A percentile compares a stretch with the other conserved stretches of the same genome.
These are phyloP conservation scores for Carassius auratus DNA, from an alignment of 2,113 vertebrate species.

Conservation along the genomic window DNA sequence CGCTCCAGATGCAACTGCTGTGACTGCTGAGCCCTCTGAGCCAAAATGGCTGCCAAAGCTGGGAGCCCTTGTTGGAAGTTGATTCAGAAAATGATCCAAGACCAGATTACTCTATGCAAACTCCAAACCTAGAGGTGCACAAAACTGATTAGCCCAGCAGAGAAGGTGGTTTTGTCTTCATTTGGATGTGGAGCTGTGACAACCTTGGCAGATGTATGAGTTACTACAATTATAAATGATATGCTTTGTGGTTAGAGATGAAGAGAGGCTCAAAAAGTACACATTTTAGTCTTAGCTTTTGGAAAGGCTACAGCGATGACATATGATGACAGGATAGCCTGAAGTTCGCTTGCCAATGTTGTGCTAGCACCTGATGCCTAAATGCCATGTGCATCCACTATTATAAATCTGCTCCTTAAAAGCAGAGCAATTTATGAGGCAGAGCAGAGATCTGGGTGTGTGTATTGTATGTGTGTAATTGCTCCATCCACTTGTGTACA, in stretches of 20 bases:
- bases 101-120: conserved; percentile 3
- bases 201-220: conserved; percentile 18
- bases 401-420: conserved; percentile 15
- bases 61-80: not conserved
- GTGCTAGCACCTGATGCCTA: conserved; percentile 19
- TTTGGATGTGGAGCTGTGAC: conserved; percentile 16
- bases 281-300: not conserved
- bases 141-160: not conserved
- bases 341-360: not conserved
- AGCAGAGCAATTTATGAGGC: not conserved
- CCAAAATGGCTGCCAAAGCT: conserved; percentile 37
- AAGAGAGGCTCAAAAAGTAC: not conserved
- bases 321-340: conserved; percentile 7
- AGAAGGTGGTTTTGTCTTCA: conserved; percentile 14
- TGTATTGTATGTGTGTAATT: conserved; percentile 63
- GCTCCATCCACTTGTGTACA: conserved; percentile 69
- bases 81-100: conserved; percentile 9
- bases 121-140: conserved; percentile 18
- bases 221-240: not conserved
- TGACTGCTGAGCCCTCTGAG: conserved; percentile 41
- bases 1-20: conserved; percentile 46
- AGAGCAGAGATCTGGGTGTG: not conserved
- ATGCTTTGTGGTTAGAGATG: not conserved
- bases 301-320: not conserved
- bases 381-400: conserved; percentile 19